Base-by-base conservation (phyloP, 1,140 invertebrate genomes). In the Phenacoccus solenopsis region DNA sequence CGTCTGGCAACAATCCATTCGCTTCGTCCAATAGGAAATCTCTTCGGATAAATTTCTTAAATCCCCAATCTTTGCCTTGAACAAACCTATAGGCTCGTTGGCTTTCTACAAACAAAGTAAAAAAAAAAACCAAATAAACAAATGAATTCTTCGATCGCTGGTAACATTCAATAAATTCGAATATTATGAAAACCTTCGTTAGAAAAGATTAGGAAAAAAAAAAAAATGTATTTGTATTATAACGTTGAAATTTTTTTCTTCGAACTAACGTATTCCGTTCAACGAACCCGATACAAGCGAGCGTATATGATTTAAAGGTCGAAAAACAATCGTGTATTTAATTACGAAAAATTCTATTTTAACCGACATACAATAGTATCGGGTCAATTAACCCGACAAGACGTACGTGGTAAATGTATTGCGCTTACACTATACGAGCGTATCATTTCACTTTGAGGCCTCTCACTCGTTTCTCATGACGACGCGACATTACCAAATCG, bases 41-140 rank as follows among this genome's bases (percentile, higher is more conserved):
- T 82, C 96, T 85, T 77, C 96, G 85, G 71, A 99, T 98, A 79
- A 99, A 99, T 81, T 99, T 98, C 83, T 98, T 99, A 83, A 99
- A 99, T 67, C 97, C 97, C 97, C 97, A 99, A 83, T 98, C 96
- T 84, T 98, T 99, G 75, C 96, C 96, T 82, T 98, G 96, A 32
- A 98, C 96, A 82, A 99, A 99, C 84, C 95, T 87, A 80, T 98
- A 98, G 64, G 97, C 96, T 80, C 92, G 78, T 79, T 93, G 90
- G 77, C 88, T 91, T 78, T 92, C 90, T 90, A 80, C 32, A 72
- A 72, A 49, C 38, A 49, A 9, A 5, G 16, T 16, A 49, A 49
- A 9, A 49, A 32, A 32, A 32, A 13, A 32, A 32, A 5, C 5
- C 30, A 32, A 32, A 32, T 32, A 32, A n/a, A n/a, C n/a, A n/a